Conservation (phyloP, 2,113 vertebrate genomes). For the Atractosteus spatula region DNA sequence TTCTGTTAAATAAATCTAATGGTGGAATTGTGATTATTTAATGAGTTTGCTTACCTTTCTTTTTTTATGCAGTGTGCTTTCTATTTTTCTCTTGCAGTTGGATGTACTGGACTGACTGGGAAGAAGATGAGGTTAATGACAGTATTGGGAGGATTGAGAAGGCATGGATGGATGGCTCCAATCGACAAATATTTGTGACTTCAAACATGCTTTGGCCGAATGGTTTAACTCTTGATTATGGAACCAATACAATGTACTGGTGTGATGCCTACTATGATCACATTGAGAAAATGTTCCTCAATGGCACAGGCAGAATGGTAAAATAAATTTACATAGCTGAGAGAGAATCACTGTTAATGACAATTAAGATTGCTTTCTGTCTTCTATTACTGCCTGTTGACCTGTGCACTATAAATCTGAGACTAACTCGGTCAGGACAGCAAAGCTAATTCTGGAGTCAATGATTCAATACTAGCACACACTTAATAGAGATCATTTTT, state of each 20-base stretch:
- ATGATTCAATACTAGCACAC: too few species aligned
- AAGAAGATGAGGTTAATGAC: constrained; percentile 95
- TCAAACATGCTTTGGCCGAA: constrained; percentile 99
- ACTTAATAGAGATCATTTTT: too few species aligned
- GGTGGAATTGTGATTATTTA: too few species aligned
- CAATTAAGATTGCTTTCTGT: too few species aligned
- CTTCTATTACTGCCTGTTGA: too few species aligned
- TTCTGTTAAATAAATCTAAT: too few species aligned
- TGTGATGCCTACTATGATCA: constrained; percentile 98
- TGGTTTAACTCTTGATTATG: constrained; percentile 88
- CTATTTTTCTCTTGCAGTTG: constrained; percentile 65
- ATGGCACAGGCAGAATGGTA: constrained; percentile 92
- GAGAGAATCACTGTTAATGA: too few species aligned
- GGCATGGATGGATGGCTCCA: constrained; percentile 95
- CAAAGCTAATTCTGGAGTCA: too few species aligned
- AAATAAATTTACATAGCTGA: constrained; percentile 21
- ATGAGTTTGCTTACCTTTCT: background rate
- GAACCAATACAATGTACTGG: constrained; percentile 87
- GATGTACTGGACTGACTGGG: constrained; percentile 99
- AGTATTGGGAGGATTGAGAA: constrained; percentile 95
- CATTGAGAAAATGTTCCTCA: constrained; percentile 93
- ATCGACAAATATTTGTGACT: constrained; percentile 88
- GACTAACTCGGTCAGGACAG: too few species aligned
- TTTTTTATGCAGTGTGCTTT: constrained; percentile 15
- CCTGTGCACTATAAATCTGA: too few species aligned